These are phyloP conservation scores for Entelurus aequoreus DNA, from an alignment of 2,113 vertebrate species.

Conservation along the genomic window DNA sequence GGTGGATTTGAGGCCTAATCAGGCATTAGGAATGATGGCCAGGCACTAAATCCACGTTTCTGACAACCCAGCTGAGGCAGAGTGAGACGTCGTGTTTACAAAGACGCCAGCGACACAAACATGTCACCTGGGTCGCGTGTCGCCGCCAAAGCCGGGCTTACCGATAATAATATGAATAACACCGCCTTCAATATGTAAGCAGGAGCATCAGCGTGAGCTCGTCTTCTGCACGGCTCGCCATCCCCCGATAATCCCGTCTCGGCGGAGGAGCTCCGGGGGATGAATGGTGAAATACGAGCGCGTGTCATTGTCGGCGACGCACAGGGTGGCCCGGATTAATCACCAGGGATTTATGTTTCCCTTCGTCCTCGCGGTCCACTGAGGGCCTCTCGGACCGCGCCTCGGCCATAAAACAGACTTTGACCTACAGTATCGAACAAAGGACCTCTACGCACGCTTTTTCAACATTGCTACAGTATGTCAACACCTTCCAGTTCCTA, in stretches of 20 bases:
- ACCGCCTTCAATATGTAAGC: conserved; percentile 42
- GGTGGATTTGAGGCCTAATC: no score
- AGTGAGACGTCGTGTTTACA: no score
- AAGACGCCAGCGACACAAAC: no score
- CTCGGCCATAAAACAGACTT: no score
- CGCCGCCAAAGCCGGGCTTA: no score
- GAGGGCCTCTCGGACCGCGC: background rate
- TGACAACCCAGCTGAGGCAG: no score
- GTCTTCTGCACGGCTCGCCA: conserved; percentile 5
- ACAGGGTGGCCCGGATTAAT: conserved; percentile 43
- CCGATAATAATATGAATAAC: conserved; percentile 46
- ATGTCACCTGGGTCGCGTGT: no score
- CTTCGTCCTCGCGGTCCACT: background rate
- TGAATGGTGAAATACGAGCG: conserved; percentile 14
- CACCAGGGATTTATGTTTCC: conserved; percentile 48
- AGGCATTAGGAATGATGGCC: no score
- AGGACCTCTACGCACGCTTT: no score
- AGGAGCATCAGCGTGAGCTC: background rate
- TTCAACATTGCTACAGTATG: no score
- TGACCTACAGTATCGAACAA: no score
- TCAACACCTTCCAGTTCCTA: no score
- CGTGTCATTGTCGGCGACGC: conserved; percentile 19
- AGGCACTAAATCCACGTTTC: background rate
- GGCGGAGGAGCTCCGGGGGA: conserved; percentile 21
- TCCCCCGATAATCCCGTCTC: conserved; percentile 43